Evolutionary conservation across 2,113 vertebrate genomes (phyloP), one percentile per base, ranked within the genome.

Genomic region (Gorilla gorilla): DNA sequence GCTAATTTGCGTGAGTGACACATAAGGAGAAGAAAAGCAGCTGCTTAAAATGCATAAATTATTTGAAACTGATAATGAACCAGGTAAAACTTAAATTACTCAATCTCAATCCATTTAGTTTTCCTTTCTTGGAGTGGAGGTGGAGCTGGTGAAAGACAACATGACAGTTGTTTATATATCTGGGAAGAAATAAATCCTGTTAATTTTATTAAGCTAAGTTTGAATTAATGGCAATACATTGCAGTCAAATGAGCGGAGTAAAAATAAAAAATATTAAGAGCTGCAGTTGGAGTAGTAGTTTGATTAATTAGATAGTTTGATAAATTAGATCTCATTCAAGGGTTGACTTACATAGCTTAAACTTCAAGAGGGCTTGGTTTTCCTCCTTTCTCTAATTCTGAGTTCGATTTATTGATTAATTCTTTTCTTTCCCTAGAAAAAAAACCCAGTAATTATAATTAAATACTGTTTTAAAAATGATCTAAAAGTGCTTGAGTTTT

Each of bases 1-100:
- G 72, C 88, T 97, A 94, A 96, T 97, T 97, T 97, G 85, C 90
- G 93, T 97, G 97, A 98, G 27, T 97, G 97, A 96, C 94, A 94
- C 73, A 86, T 35, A 89, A 89, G 55, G 93, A 92, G 88, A 93
- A 93, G 89, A 89, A 91, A 96, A 96, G 72, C 94, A 97, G 97
- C 93, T 98, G 95, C 90, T 97, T 96, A 85, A 96, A 86, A 96
- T 75, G 88, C 93, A 95, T 96, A 90, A 90, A 94, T 97, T 97
- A 94, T 88, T 97, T 97, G 94, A 92, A 95, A 97, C 81, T 96
- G 92, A 98, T 97, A 94, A 97, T 95, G 88, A 97, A 90, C 43
- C 70, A 96, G 93, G 88, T 94, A 98, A 95, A 96, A 97, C 94
- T 97, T 97, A 97, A 97, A 93, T 91, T 97, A 85, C 6, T 3